Evolutionary conservation across 92 coral and sea anemone genomes (phyloP).

Genomic region (Anthopleura xanthogrammica): DNA sequence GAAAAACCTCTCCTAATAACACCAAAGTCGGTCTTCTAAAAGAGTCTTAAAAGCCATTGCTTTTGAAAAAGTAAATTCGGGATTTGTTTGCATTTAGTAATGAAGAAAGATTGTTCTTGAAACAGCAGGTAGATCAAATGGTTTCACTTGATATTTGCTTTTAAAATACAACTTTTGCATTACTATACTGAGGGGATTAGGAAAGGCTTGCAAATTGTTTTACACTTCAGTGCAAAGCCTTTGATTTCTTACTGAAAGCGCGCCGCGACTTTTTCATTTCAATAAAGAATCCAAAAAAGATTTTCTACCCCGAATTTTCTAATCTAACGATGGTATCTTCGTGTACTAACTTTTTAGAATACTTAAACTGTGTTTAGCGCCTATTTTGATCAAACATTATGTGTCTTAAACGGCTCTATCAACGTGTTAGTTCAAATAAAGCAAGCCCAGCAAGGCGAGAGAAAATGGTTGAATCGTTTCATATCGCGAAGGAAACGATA

Average conservation of each 20-base stretch:
- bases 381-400: background rate
- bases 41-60: background rate
- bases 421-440: slow-evolving; percentile 2
- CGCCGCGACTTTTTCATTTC: background rate
- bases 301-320: background rate
- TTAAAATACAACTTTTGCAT: slow-evolving; percentile 3
- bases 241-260: slow-evolving; percentile 3
- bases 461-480: slow-evolving; percentile 8
- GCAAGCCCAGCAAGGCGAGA: background rate
- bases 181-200: slow-evolving; percentile 20
- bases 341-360: background rate
- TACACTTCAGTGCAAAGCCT: slow-evolving; percentile 21
- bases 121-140: background rate
- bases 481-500: background rate
- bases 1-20: background rate
- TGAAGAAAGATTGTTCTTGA: background rate
- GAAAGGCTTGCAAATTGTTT: slow-evolving; percentile 10
- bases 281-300: background rate
- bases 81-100: slow-evolving; percentile 1
- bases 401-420: background rate
- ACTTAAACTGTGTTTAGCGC: background rate
- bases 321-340: background rate
- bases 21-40: background rate
- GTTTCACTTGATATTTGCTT: slow-evolving; percentile 10
- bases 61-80: background rate